Evolutionary conservation across 2,113 vertebrate species (phyloP), one percentile per base, ranked within the genome.

Genomic region (Phalacrocorax aristotelis): DNA sequence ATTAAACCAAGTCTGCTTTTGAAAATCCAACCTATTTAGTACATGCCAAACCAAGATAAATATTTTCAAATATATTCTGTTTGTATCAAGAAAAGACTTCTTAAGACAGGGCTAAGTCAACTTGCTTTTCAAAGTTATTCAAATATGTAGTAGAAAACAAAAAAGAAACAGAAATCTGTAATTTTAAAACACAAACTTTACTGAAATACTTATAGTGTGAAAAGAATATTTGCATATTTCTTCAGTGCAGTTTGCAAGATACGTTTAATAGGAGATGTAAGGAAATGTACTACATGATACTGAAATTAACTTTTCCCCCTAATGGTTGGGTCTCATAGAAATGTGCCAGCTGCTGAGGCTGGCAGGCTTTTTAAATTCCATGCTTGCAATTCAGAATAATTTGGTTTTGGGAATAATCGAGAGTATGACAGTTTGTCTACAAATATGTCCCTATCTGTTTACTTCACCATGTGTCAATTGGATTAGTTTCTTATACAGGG

Each of bases 371-470:
- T 49, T 22, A 80, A 83, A 93, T 93, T 95, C 86, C 80, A 93
- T 64, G 78, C 93, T 82, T 95, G 76, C 66, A 94, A 96, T 97
- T 97, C 95, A 95, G 96, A 98, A 93, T 96, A 97, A 97, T 98
- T 98, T 98, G 94, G 29, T 91, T 79, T 97, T 52, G 61, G 95
- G 72, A 97, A 97, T 97, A 97, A 98, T 97, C 40, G 87, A 93
- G 72, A 96, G n/a, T 95, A 93, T 98, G 97, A 97, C 96, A 98
- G 97, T 98, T 98, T 98, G 97, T 97, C 96, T 98, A 97, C 97
- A 98, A 98, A 98, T 98, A 98, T 98, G 96, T 98, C 97, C 97
- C 89, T 98, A 76, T 96, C 95, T 97, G 94, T 98, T 98, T 98
- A 97, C 88, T 94, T 97, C 93, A 89, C 81, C 15, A 11, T 96